Conservation (phyloP, 2,113 vertebrate genomes). For the Cebus imitator region DNA sequence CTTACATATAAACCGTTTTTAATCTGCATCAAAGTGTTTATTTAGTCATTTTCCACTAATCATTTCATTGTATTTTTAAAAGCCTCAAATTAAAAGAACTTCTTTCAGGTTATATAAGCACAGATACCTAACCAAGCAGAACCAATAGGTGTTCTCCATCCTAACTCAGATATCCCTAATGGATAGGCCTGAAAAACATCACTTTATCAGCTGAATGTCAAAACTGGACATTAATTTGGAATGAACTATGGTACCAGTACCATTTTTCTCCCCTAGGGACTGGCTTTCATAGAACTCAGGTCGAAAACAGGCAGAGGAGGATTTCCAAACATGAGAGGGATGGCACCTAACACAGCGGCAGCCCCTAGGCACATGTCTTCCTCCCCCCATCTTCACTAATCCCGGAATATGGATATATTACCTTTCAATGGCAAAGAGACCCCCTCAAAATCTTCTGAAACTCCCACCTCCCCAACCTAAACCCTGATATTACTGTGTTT, state of each 20-base stretch:
- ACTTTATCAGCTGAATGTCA: neutral
- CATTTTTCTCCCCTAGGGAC: neutral
- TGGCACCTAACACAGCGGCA: neutral
- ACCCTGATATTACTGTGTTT: slow-evolving; percentile 69
- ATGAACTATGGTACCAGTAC: neutral
- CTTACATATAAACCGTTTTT: neutral
- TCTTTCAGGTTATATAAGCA: neutral
- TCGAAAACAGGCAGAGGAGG: neutral
- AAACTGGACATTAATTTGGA: neutral
- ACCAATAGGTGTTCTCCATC: neutral
- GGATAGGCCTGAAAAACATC: neutral
- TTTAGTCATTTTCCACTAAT: neutral
- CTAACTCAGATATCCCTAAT: neutral
- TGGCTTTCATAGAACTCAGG: neutral
- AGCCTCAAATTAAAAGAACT: neutral
- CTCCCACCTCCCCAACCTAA: slow-evolving; percentile 47
- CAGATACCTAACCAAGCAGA: neutral
- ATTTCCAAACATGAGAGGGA: neutral
- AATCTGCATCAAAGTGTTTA: neutral
- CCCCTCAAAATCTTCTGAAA: slow-evolving; percentile 51
- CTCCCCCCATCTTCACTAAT: slow-evolving; percentile 1
- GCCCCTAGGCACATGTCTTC: neutral
- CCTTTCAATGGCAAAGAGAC: slow-evolving; percentile 48
- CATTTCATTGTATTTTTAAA: neutral
- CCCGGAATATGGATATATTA: slow-evolving; percentile 19